Base-by-base conservation (phyloP, 2,797 vertebrate species). In the Fundulus diaphanus region DNA sequence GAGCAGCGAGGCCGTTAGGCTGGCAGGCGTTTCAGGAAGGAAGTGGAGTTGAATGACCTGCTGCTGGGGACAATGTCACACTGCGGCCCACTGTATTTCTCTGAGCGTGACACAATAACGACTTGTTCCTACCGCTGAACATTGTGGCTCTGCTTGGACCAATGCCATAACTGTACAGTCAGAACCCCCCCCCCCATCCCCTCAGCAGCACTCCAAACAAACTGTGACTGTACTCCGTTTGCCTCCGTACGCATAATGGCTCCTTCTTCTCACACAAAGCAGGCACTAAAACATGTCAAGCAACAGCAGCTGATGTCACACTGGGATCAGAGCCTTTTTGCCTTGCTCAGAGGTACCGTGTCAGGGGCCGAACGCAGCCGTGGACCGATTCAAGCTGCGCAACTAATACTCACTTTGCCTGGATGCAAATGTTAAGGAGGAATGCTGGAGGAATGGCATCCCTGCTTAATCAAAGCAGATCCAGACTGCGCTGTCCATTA, bases 41-140 rank as follows among this genome's bases (percentile, higher is more conserved):
- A 90, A 91, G 80, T 71, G 3, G 66, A 54, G 82, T 11, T 85
- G 80, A 92, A 84, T 87, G 90, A 89, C 87, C 84, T 56, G 70
- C 73, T 73, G 81, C 88, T 78, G 46, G 3, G 78, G 85, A 92
- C 86, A 82, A 84, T 88, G 90, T 88, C 88, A 85, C 84, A 15
- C 78, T 54, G 74, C 76, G 65, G 82, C 82, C 72, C 81, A 37
- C 86, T 81, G 81, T 66, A 7, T 88, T 89, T 88, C 85, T 91
- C 84, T 81, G 83, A 54, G 82, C 9, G 69, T 40, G 78, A 89
- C 91, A 94, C 93, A 94, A 93, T 89, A 87, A 86, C 46, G 31
- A 71, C 89, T 93, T 94, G 93, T 93, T 93, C 85, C 78, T 63
- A 81, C 87, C 79, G 51, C 51, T 76, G 79, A 87, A 85, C 87